These are phyloP conservation scores for Heliconius cydno DNA, from an alignment of 2,888 invertebrate species.

Conservation along the genomic window DNA sequence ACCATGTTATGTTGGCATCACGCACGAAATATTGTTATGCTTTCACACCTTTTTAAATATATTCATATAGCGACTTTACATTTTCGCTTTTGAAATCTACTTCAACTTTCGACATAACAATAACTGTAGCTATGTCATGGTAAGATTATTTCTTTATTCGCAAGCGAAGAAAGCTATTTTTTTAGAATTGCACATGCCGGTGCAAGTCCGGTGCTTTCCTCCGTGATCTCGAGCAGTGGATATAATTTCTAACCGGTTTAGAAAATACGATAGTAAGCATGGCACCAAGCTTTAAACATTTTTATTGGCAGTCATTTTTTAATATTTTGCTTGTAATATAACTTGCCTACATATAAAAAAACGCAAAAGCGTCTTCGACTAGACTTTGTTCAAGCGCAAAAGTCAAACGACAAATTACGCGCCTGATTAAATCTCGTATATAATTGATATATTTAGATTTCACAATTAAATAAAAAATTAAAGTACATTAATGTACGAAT, in stretches of 20 bases:
- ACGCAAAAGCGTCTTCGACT: background rate
- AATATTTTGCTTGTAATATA: constrained; percentile 15
- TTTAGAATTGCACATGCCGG: constrained; percentile 53
- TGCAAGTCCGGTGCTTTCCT: constrained; percentile 76
- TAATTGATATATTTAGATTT: background rate
- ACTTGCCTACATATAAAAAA: background rate
- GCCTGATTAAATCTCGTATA: background rate
- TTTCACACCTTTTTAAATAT: constrained; percentile 39
- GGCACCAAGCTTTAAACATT: constrained; percentile 54
- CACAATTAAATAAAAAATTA: background rate
- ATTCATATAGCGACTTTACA: constrained; percentile 31
- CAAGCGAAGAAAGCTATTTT: constrained; percentile 62
- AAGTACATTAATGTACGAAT: too few species aligned
- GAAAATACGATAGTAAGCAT: constrained; percentile 72
- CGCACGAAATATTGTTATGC: constrained; percentile 36
- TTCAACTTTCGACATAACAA: constrained; percentile 43
- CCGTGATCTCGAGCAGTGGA: constrained; percentile 81
- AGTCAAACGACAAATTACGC: background rate
- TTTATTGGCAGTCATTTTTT: constrained; percentile 29
- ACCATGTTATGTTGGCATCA: constrained; percentile 20
- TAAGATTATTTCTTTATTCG: constrained; percentile 40
- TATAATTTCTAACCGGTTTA: constrained; percentile 83
- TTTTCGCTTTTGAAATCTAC: constrained; percentile 32
- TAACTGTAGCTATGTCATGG: constrained; percentile 37
- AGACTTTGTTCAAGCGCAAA: background rate